These are phyloP conservation scores for Serilophus lunatus DNA, from an alignment of 2,113 vertebrate species.

Conservation along the genomic window DNA sequence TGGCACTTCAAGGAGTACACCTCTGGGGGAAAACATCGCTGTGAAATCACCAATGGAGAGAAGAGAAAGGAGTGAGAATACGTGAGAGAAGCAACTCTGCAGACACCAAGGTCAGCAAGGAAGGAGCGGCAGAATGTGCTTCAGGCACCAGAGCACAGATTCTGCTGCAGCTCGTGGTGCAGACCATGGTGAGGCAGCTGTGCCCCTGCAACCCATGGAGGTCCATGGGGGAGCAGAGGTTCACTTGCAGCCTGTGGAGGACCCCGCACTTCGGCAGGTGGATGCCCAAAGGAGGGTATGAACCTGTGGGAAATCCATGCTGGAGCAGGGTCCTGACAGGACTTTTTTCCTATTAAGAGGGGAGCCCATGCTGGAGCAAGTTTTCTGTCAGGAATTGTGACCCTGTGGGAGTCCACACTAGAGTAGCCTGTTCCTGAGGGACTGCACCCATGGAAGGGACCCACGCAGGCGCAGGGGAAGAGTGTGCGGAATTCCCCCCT, in stretches of 20 bases:
- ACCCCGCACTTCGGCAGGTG: background rate
- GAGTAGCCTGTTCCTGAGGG: background rate
- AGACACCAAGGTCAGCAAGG: background rate
- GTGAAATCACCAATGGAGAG: background rate
- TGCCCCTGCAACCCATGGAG: background rate
- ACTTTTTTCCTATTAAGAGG: no score
- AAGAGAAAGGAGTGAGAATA: background rate
- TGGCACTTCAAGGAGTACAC: background rate
- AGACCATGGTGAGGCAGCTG: background rate
- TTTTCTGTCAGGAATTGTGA: background rate
- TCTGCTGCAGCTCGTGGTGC: background rate
- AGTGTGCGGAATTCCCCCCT: background rate
- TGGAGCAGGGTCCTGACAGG: background rate
- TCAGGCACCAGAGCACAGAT: background rate
- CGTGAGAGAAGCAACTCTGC: background rate
- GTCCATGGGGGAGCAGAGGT: background rate
- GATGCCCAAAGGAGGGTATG: background rate
- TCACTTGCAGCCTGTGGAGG: background rate
- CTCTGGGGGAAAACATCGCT: background rate
- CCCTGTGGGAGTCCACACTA: rapidly evolving
- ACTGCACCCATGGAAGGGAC: background rate
- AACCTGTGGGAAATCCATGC: background rate
- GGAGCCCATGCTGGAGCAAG: background rate
- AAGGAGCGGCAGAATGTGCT: background rate
- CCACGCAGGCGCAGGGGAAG: rapidly evolving